These are phyloP conservation scores for Brachyhypopomus occidentalis DNA, from an alignment of 2,113 vertebrate species.

Conservation along the genomic window DNA sequence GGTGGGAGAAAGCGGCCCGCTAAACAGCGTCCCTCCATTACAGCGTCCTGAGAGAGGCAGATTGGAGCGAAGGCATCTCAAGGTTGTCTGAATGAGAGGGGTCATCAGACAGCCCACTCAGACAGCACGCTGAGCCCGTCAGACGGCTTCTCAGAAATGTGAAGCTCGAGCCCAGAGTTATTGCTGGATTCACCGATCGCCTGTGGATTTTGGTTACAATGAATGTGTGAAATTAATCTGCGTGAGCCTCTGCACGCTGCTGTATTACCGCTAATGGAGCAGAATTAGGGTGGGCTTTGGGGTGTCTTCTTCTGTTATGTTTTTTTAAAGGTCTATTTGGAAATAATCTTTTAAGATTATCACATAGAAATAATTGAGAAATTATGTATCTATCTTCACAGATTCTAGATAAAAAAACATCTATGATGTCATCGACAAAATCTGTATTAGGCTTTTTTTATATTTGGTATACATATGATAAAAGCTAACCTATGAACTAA, in stretches of 20 bases:
- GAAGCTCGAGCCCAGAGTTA: slow-evolving; percentile 30
- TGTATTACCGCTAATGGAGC: slow-evolving; percentile 40
- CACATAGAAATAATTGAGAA: background rate
- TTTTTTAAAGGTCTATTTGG: slow-evolving; percentile 21
- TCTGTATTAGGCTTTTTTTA: background rate
- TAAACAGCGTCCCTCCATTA: slow-evolving; percentile 55
- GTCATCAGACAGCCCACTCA: slow-evolving; percentile 55
- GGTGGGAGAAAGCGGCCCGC: slow-evolving; percentile 62
- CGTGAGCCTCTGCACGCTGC: background rate
- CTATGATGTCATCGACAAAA: background rate
- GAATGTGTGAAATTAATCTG: slow-evolving; percentile 53
- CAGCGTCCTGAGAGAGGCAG: slow-evolving; percentile 55
- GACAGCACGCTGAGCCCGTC: slow-evolving; percentile 53
- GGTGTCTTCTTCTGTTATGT: slow-evolving; percentile 10
- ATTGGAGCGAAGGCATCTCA: slow-evolving; percentile 37
- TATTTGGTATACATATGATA: background rate
- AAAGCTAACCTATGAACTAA: background rate
- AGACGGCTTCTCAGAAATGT: slow-evolving; percentile 49
- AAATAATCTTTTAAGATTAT: background rate
- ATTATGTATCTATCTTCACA: background rate
- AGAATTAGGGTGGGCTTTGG: slow-evolving; percentile 29
- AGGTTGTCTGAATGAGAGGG: slow-evolving; percentile 65
- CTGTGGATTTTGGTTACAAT: slow-evolving; percentile 54
- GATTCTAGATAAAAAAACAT: background rate
- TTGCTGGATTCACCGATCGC: slow-evolving; percentile 24